Evolutionary conservation across 2,113 vertebrate genomes (phyloP), one percentile per base, ranked within the genome.

Genomic region (Aphyosemion australe): DNA sequence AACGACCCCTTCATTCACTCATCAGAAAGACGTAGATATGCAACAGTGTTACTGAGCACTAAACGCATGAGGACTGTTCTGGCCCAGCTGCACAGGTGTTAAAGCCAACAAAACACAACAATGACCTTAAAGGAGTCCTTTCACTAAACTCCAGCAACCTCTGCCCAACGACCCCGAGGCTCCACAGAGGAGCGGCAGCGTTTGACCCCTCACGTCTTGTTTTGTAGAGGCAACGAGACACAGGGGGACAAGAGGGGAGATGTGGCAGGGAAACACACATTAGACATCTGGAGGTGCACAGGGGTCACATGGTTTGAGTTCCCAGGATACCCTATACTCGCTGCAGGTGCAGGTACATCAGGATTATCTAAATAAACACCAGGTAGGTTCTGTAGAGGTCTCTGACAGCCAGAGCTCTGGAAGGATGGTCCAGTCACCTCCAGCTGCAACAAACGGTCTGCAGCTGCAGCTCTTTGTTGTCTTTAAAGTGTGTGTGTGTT

Each of bases 321-420:
- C 54, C 67, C 53, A 45, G 78, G 92, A 91, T 43, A 93, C 77
- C 78, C 85, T 80, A 93, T 91, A 71, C 89, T 75, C 76, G 19
- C 70, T 54, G 74, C 93, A 93, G 92, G 88, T 93, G 93, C 87
- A 82, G 62, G 21, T 42, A 37, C 12, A 51, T 20, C 12, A 39
- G 11, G 15, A 47, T 53, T 39, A 31, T 57, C 50, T 20, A 77
- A 74, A 86, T 51, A 83, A 83, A 84, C 78, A 65, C 2, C 15
- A 57, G 65, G 79, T 66, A 59, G 14, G 41, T 1, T n/a, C 79
- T 60, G 60, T 14, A 15, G 9, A 43, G 26, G 59, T 31, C 16
- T 26, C 3, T 8, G 14, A 2, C 41, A 42, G 41, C 12, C 9
- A 39, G 26, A 26, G 26, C 26, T 26, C 26, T 10, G 34, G 34